Evolutionary conservation across 2,888 invertebrate genomes (phyloP).

Genomic region (Catocala fraxini): DNA sequence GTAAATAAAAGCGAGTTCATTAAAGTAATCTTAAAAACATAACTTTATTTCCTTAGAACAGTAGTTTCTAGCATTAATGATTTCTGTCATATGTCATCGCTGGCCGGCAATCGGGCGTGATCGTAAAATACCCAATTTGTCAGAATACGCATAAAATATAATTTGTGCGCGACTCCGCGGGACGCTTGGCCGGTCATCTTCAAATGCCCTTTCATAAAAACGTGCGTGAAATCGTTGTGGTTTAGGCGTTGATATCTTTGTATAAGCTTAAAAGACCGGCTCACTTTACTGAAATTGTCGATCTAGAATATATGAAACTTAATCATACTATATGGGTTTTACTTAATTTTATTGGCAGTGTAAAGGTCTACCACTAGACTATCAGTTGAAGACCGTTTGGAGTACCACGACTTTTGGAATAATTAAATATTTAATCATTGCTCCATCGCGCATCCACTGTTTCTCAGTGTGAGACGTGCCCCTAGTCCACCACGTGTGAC

Average conservation of each 20-base stretch:
- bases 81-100: constrained; percentile 31
- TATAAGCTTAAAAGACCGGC: too few relatives aligned
- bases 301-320: too few relatives aligned
- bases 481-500: too few relatives aligned
- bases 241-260: background rate
- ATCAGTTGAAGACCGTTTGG: too few relatives aligned
- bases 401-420: too few relatives aligned
- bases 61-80: constrained; percentile 40
- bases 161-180: constrained; percentile 58
- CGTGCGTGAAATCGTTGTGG: constrained; percentile 16
- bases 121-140: constrained; percentile 78
- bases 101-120: constrained; percentile 16
- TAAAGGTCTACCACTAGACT: too few relatives aligned
- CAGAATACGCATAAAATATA: constrained; percentile 68
- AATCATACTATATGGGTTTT: too few relatives aligned
- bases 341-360: too few relatives aligned
- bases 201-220: constrained; percentile 33
- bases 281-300: too few relatives aligned
- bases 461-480: too few relatives aligned
- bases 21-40: constrained; percentile 10
- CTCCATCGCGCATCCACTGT: too few relatives aligned
- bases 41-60: constrained; percentile 21
- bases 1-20: constrained; percentile 7
- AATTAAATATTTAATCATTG: too few relatives aligned
- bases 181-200: constrained; percentile 25